A percentile compares a stretch with the other conserved stretches of the same genome.
Evolutionary conservation across 1,140 invertebrate species (phyloP).

Genomic region (Procambarus clarkii): DNA sequence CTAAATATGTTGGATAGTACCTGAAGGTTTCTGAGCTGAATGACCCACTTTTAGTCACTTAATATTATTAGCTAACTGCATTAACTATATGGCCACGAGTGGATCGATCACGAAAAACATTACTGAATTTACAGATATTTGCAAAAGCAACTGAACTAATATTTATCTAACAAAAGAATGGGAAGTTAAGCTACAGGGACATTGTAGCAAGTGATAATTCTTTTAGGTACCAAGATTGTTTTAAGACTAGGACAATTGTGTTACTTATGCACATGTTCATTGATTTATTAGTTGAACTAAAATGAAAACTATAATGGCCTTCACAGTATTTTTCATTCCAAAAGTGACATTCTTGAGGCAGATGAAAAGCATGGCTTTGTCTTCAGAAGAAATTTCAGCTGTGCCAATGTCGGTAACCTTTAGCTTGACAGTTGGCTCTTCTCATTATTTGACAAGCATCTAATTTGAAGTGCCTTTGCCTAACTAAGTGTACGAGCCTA

Average conservation of each 20-base stretch:
- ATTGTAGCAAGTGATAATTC: too few species aligned
- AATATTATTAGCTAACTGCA: too few species aligned
- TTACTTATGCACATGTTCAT: background rate
- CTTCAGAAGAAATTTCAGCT: background rate
- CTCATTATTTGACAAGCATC: background rate
- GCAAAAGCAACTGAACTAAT: too few species aligned
- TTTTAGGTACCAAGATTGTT: background rate
- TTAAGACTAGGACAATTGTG: background rate
- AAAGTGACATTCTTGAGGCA: background rate
- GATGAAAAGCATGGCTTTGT: constrained; percentile 12
- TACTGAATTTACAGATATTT: too few species aligned
- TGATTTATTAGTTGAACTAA: too few species aligned
- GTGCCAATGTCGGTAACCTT: background rate
- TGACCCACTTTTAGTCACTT: too few species aligned
- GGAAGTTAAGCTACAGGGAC: too few species aligned
- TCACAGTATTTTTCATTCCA: background rate
- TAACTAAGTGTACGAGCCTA: background rate
- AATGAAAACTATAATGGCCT: too few species aligned
- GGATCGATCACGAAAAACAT: too few species aligned
- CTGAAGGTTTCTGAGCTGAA: too few species aligned
- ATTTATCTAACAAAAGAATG: too few species aligned
- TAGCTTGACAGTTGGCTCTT: background rate
- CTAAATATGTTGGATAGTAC: background rate
- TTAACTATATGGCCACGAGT: too few species aligned
- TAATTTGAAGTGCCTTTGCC: background rate